These are phyloP conservation scores for Volucella bombylans DNA, from an alignment of 2,888 invertebrate species.

Conservation along the genomic window DNA sequence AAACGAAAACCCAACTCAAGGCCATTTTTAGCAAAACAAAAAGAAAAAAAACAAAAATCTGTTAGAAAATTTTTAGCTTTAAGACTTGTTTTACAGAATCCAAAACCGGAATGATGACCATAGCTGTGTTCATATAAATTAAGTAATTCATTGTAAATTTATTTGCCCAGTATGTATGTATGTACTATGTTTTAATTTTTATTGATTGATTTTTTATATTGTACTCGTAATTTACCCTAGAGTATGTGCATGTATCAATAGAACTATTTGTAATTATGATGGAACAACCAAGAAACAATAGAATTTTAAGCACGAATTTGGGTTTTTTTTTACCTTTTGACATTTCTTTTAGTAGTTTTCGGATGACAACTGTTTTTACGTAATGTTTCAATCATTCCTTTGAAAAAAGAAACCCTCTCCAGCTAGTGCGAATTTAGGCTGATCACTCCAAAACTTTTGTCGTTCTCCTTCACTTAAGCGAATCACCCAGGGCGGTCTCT, in stretches of 20 bases:
- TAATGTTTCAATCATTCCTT: no score
- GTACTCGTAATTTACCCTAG: slow-evolving; percentile 1
- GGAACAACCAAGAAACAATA: no score
- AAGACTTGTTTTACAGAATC: slow-evolving; percentile 22
- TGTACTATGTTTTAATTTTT: background rate
- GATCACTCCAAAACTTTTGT: no score
- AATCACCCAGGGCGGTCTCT: no score
- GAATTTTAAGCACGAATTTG: no score
- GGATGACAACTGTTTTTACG: no score
- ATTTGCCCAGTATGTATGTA: slow-evolving; percentile 12
- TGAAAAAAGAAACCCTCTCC: no score
- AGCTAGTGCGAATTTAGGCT: no score
- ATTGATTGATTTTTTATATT: slow-evolving; percentile 2
- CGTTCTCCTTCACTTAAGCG: no score
- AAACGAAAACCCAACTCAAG: slow-evolving; percentile 13
- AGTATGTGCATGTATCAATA: background rate
- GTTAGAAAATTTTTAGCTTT: slow-evolving; percentile 3
- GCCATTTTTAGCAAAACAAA: slow-evolving; percentile 14
- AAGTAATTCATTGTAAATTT: slow-evolving; percentile 46
- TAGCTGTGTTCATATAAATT: slow-evolving; percentile 67
- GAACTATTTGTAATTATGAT: background rate
- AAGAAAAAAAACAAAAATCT: background rate
- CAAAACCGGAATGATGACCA: slow-evolving; percentile 5
- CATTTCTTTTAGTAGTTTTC: no score
- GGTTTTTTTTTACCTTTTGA: no score